A percentile compares a stretch with the other conserved stretches of the same genome.
Evolutionary conservation across 2,888 invertebrate species (phyloP).

Genomic region (Lumbricus terrestris): DNA sequence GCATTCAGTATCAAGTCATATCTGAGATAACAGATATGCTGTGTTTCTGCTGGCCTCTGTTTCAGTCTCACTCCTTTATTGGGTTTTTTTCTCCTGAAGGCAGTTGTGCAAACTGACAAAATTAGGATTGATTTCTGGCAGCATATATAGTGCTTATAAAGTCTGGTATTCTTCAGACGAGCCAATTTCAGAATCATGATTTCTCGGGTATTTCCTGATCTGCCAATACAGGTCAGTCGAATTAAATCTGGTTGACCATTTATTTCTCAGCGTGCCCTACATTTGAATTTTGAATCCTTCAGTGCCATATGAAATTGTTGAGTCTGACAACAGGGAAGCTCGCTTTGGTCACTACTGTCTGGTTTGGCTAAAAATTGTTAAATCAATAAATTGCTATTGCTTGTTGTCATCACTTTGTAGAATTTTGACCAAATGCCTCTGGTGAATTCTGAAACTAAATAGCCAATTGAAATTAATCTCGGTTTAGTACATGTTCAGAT

Average conservation of each 20-base stretch:
- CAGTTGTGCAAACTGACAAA: not conserved
- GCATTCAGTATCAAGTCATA: not conserved
- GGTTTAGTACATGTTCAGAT: not conserved
- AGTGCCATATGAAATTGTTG: not conserved
- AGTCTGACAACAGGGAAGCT: not conserved
- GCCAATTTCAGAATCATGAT: not conserved
- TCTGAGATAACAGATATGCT: not conserved
- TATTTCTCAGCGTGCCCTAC: not conserved
- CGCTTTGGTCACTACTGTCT: not conserved
- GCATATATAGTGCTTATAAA: not conserved
- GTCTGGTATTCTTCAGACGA: not conserved
- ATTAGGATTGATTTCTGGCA: not conserved
- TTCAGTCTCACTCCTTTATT: not conserved
- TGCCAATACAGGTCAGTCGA: not conserved
- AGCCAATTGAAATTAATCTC: not conserved
- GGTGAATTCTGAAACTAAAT: not conserved
- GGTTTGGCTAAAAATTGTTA: not conserved
- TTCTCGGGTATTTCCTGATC: not conserved
- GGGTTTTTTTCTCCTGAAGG: too few relatives aligned
- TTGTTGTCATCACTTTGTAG: not conserved
- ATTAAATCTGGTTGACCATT: not conserved
- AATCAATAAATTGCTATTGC: not conserved
- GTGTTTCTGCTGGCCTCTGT: too few relatives aligned
- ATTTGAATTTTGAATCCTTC: not conserved
- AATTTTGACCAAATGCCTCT: not conserved